A percentile compares a stretch with the other conserved stretches of the same genome.
Evolutionary conservation across 2,888 invertebrate species (phyloP).

Genomic region (Tenthredo mesomela): DNA sequence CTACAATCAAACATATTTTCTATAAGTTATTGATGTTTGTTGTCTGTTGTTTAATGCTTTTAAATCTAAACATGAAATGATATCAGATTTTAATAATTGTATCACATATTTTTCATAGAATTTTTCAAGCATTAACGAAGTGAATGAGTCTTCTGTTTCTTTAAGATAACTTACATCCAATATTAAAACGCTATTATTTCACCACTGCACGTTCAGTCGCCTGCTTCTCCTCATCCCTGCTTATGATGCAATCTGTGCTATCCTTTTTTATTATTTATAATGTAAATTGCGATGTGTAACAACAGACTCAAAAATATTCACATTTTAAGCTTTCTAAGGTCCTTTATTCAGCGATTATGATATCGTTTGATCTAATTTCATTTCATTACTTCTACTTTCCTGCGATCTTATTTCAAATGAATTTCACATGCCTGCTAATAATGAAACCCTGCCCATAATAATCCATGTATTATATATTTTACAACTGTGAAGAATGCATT

Average conservation of each 20-base stretch:
- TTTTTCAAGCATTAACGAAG: background rate
- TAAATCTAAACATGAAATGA: background rate
- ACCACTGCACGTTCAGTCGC: background rate
- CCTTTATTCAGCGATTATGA: background rate
- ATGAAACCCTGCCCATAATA: background rate
- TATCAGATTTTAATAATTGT: background rate
- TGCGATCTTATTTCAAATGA: background rate
- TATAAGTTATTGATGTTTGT: background rate
- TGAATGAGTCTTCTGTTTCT: background rate
- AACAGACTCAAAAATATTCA: background rate
- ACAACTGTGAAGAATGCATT: background rate
- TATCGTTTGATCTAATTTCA: conserved; percentile 1
- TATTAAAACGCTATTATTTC: background rate
- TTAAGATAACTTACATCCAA: background rate
- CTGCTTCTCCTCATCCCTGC: conserved; percentile 33
- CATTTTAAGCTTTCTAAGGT: background rate
- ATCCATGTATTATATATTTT: background rate
- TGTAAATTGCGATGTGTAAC: background rate
- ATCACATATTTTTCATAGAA: background rate
- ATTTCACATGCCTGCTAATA: conserved; percentile 4
- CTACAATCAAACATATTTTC: background rate
- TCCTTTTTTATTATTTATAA: background rate
- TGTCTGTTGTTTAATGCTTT: background rate
- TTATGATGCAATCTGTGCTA: background rate
- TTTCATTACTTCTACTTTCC: background rate